These are phyloP conservation scores for Temnopleurus reevesii DNA, from an alignment of 53 echinoderm and acorn worm species.

Conservation along the genomic window DNA sequence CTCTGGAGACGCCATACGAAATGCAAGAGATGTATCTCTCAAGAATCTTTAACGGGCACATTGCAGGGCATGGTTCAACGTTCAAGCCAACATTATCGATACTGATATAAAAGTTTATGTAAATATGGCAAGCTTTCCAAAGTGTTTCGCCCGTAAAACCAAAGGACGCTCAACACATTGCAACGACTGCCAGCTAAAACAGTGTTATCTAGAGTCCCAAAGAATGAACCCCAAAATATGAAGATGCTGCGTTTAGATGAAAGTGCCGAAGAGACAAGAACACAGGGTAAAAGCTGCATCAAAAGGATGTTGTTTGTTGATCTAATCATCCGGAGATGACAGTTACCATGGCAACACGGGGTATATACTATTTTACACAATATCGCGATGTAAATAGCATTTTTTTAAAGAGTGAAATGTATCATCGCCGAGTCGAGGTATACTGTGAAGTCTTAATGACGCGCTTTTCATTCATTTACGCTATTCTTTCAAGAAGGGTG, in stretches of 20 bases:
- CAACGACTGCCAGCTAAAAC: no score
- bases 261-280: conserved; percentile 12
- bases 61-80: no score
- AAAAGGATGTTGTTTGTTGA: not conserved
- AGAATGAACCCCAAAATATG: not conserved
- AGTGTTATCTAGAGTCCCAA: not conserved
- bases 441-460: not conserved
- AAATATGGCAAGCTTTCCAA: no score
- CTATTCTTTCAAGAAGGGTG: no score
- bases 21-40: no score
- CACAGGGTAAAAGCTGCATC: not conserved
- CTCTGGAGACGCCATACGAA: no score
- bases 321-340: not conserved
- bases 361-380: not conserved
- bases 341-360: not conserved
- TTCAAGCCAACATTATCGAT: no score
- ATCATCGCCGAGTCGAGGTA: not conserved
- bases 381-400: not conserved
- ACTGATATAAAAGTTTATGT: no score
- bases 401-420: not conserved
- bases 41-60: no score
- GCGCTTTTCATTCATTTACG: not conserved
- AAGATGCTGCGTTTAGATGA: not conserved
- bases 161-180: no score
- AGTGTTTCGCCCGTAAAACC: no score